These are phyloP conservation scores for Chrysotoxum bicinctum DNA, from an alignment of 2,888 invertebrate genomes.

Conservation along the genomic window DNA sequence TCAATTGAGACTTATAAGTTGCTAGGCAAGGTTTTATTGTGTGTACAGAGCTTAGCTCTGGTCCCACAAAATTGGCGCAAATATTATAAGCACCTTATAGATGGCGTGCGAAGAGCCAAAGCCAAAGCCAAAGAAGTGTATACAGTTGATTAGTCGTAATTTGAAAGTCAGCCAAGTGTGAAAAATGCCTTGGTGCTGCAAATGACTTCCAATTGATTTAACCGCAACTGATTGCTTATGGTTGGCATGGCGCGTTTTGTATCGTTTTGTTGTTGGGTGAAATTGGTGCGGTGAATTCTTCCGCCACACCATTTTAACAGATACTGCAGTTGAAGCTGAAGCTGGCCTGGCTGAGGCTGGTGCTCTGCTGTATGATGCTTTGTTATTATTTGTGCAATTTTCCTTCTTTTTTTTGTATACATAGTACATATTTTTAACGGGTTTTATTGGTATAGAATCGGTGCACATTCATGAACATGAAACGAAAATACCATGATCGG, in stretches of 20 bases:
- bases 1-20: constrained; percentile 30
- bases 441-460: constrained; percentile 48
- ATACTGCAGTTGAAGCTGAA: background rate
- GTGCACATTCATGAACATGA: constrained; percentile 32
- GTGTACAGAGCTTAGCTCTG: background rate
- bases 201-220: constrained; percentile 67
- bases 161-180: constrained; percentile 61
- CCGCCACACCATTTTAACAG: constrained; percentile 34
- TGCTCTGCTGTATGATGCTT: constrained; percentile 27
- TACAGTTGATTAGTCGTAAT: constrained; percentile 44
- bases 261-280: constrained; percentile 37
- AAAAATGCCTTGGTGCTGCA: constrained; percentile 58
- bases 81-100: constrained; percentile 13
- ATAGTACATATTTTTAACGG: constrained; percentile 50
- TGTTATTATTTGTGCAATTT: constrained; percentile 54
- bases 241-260: constrained; percentile 30
- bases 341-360: background rate
- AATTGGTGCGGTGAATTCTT: constrained; percentile 44
- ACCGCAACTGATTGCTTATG: constrained; percentile 47
- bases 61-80: constrained; percentile 12
- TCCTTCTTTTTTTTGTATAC: background rate
- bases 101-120: constrained; percentile 33
- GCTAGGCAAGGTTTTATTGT: constrained; percentile 25
- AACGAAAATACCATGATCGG: constrained; percentile 7
- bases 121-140: constrained; percentile 21